Percentiles rank a stretch among this genome's conserved stretches.
Conservation (phyloP, 2,797 vertebrate genomes). For the Atherinosoma microstoma region DNA sequence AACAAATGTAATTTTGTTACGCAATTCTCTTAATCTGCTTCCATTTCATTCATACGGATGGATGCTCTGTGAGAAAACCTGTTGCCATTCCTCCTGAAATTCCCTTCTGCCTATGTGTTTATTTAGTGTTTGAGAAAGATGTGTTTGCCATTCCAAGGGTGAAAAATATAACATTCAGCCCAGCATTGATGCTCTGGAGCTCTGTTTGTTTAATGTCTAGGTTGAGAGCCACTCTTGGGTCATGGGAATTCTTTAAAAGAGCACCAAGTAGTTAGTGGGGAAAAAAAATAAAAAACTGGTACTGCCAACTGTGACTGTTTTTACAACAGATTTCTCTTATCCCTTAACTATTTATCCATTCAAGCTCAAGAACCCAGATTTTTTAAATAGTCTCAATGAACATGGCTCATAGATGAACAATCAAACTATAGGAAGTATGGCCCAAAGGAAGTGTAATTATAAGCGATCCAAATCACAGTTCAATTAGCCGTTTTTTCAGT, state of each 20-base stretch:
- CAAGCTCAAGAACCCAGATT: neutral
- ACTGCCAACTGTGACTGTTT: slow-evolving; percentile 48
- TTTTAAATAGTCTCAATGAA: neutral
- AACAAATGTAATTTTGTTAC: no score
- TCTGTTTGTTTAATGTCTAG: slow-evolving; percentile 27
- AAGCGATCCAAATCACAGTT: neutral
- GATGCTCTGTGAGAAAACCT: no score
- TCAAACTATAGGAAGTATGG: neutral
- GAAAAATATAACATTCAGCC: slow-evolving; percentile 26
- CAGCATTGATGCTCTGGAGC: slow-evolving; percentile 12
- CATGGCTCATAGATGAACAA: neutral
- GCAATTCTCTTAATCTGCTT: no score
- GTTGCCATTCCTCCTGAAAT: neutral
- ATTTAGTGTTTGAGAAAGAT: slow-evolving; percentile 4
- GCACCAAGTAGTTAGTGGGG: slow-evolving; percentile 43
- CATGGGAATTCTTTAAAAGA: slow-evolving; percentile 70
- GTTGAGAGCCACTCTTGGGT: slow-evolving; percentile 45
- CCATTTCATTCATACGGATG: no score
- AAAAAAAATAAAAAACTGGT: slow-evolving; percentile 57
- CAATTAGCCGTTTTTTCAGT: neutral
- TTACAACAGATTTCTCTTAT: slow-evolving; percentile 29
- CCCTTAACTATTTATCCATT: slow-evolving; percentile 7
- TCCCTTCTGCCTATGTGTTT: neutral
- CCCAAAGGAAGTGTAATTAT: neutral
- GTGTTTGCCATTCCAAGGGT: slow-evolving; percentile 12